Evolutionary conservation across 2,888 invertebrate genomes (phyloP), one percentile per base, ranked within the genome.

Genomic region (Acleris emargana): DNA sequence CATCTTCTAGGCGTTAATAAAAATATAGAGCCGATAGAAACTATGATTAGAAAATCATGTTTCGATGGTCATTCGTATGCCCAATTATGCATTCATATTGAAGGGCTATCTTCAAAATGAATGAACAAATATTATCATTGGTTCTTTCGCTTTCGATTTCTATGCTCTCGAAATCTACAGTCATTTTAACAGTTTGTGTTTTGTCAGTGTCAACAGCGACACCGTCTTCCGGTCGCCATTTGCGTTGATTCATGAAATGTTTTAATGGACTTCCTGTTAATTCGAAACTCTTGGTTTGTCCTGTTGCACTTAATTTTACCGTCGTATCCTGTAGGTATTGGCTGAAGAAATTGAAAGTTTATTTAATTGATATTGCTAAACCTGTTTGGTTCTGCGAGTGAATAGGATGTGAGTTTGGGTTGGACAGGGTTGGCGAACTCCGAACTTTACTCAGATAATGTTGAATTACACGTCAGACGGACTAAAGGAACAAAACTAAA

Each of bases 61-160:
- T 51, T 63, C 42, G 51, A 54, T 53, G 47, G 11, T 11, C 54
- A 47, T 62, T 67, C 45, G 66, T 67, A 64, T 52, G 55, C 28
- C 55, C 13, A 38, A 38, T 38, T 58, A 43, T 68, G 57, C 42
- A 49, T 9, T 9, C 32, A 32, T 32, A 9, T 3, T 32, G 32
- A 32, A 32, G 32, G 25, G 57, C 43, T 55, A 45, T 42, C 69
- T 71, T 57, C 61, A 69, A 66, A 71, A 67, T 68, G 69, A 69
- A 67, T 70, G 71, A 72, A 73, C 70, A 73, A 73, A 74, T 73
- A 72, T 74, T 75, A 69, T 71, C 70, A 42, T 69, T 58, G 32
- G 60, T 52, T 38, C 53, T 58, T 68, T 69, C 69, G 74, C 78
- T 77, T 74, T 76, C 73, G 70, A 67, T 76, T 74, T 76, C 72